Conservation (phyloP, 1,140 invertebrate species). For the Drosophila orena region DNA sequence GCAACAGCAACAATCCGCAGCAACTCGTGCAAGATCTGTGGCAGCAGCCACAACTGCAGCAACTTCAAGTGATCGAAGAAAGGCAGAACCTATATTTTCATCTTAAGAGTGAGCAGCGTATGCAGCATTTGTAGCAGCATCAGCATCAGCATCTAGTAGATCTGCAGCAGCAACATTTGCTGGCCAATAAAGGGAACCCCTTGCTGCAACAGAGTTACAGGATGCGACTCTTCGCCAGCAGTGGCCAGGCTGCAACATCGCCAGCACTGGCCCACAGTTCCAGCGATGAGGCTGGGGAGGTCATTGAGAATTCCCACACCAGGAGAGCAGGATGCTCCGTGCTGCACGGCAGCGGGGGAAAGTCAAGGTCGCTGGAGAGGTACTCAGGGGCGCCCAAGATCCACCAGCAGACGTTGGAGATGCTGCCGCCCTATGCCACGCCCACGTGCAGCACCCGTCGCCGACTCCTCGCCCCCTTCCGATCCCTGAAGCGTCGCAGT, state of each 20-base stretch:
- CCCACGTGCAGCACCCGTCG: slow-evolving; percentile 68
- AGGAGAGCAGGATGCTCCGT: slow-evolving; percentile 27
- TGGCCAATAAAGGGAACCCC: neutral
- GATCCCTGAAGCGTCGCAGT: slow-evolving; percentile 78
- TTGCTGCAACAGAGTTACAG: neutral
- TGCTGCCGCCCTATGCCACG: slow-evolving; percentile 67
- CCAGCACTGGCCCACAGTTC: slow-evolving; percentile 52
- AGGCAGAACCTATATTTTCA: no score
- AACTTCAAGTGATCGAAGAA: neutral
- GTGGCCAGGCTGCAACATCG: slow-evolving; percentile 23
- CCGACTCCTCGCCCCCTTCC: slow-evolving; percentile 78
- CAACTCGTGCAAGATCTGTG: neutral
- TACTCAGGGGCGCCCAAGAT: slow-evolving; percentile 77
- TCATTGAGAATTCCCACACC: slow-evolving; percentile 68
- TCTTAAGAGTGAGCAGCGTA: neutral
- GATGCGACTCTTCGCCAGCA: slow-evolving; percentile 58
- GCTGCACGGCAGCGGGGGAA: slow-evolving; percentile 57
- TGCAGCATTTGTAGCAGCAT: neutral
- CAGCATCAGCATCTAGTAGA: neutral
- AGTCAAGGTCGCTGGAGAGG: slow-evolving; percentile 83
- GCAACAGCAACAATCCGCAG: neutral
- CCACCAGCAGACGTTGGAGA: slow-evolving; percentile 39
- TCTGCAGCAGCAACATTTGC: slow-evolving; percentile 10
- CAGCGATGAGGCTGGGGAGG: slow-evolving; percentile 69
- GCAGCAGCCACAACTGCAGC: neutral